phyloP scores from a whole-genome alignment of 2,797 vertebrate genomes.

The Enteromius afrohamiltoni region DNA sequence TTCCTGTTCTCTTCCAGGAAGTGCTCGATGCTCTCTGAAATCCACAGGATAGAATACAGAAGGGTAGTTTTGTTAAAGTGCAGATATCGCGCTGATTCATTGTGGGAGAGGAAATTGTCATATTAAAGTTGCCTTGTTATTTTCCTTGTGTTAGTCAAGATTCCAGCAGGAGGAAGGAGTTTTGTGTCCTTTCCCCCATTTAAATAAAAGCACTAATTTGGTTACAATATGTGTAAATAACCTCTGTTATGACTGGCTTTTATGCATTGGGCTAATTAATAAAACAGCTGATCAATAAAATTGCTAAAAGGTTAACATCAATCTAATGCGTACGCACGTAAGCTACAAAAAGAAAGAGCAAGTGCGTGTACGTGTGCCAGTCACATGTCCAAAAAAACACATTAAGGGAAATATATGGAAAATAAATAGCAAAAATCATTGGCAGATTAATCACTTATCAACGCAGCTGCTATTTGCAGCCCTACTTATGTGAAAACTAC shows the following conservation, averaged over 20 bases:
- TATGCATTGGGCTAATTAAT: neutral
- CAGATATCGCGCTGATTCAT: neutral
- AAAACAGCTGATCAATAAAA: neutral
- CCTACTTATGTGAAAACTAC: neutral
- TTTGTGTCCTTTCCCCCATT: neutral
- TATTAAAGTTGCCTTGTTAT: neutral
- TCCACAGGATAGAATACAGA: constrained; percentile 1
- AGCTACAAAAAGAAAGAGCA: neutral
- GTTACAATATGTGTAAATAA: neutral
- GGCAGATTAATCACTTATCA: neutral
- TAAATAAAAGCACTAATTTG: neutral
- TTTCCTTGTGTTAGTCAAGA: constrained; percentile 1
- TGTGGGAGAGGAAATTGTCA: constrained; percentile 19
- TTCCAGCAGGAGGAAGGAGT: neutral
- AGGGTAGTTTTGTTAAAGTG: constrained; percentile 11
- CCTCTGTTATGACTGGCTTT: neutral
- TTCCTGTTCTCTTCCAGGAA: constrained; percentile 39
- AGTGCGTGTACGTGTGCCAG: neutral
- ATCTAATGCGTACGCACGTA: neutral
- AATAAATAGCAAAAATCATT: neutral
- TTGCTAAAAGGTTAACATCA: neutral
- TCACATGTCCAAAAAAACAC: too few species aligned
- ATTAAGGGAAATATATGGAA: too few species aligned
- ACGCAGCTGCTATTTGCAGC: neutral
- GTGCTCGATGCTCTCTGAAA: constrained; percentile 11